Percentiles rank a stretch among this genome's conserved stretches.
These are phyloP conservation scores for Mythimna pallens DNA, from an alignment of 2,888 invertebrate genomes.

Conservation along the genomic window DNA sequence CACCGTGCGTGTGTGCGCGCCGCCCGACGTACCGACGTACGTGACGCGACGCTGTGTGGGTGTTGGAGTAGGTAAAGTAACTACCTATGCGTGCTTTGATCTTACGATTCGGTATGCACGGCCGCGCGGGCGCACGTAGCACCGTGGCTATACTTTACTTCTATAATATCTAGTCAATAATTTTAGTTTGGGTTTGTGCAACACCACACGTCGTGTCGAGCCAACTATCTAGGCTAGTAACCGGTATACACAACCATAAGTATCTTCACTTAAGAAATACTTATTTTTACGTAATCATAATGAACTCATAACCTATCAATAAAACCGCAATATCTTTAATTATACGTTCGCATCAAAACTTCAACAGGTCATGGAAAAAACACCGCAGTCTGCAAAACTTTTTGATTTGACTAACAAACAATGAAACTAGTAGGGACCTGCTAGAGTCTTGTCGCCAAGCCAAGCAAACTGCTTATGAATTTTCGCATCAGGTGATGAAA, in stretches of 20 bases:
- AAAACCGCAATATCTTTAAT: slow-evolving; percentile 37
- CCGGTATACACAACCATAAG: slow-evolving; percentile 71
- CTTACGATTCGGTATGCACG: slow-evolving; percentile 90
- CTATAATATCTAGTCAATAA: slow-evolving; percentile 89
- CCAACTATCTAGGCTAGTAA: slow-evolving; percentile 78
- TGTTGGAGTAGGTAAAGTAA: slow-evolving; percentile 87
- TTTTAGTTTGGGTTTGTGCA: slow-evolving; percentile 89
- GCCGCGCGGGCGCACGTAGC: slow-evolving; percentile 87
- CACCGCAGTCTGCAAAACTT: background rate
- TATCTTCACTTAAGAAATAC: slow-evolving; percentile 71
- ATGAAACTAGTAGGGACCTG: background rate
- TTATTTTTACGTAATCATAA: slow-evolving; percentile 54
- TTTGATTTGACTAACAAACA: background rate
- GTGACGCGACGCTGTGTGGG: slow-evolving; percentile 80
- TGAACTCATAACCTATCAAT: slow-evolving; percentile 48
- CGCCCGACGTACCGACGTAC: slow-evolving; percentile 69
- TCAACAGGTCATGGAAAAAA: background rate
- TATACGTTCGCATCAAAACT: slow-evolving; percentile 25
- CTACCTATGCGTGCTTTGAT: slow-evolving; percentile 90
- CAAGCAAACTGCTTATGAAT: background rate
- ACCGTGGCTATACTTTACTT: slow-evolving; percentile 86
- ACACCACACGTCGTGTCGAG: slow-evolving; percentile 82
- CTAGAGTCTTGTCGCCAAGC: background rate
- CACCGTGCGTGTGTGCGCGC: slow-evolving; percentile 79
- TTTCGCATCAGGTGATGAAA: background rate